Base-by-base conservation (phyloP, 1,140 invertebrate species). In the Phymastichus coffea region DNA sequence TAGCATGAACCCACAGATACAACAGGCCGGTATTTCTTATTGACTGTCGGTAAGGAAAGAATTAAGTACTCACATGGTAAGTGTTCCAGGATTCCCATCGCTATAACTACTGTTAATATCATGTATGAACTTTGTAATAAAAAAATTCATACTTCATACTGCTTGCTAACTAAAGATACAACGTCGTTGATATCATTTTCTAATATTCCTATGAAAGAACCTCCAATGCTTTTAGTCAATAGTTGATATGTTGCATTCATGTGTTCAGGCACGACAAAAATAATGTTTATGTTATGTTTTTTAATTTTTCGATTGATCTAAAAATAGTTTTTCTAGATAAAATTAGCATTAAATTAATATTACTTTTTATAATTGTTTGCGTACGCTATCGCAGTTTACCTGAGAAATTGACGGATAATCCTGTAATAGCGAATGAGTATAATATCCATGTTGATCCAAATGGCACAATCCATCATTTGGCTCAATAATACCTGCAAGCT, bases 391-490 rank as follows among this genome's bases (percentile, higher is more conserved):
- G n/a, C n/a, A 56, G 38, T 66, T 69, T 55, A 82, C 77, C 57
- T 87, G 85, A 47, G 83, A 79, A n/a, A 88, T 78, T 2, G 86
- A 86, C 2, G 87, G 88, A 69, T 89, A 90, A 70, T 90, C 88
- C 70, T 84, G 82, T 38, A 80, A 65, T 14, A 80, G 72, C 30
- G 86, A 85, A 64, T 86, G 76, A 26, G 84, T 88, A 71, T 95
- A 95, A 40, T 81, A 75, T 7, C 84, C 84, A n/a, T 81, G 37
- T 26, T 76, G 49, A 56, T 88, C 80, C 63, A 93, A 80, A 73
- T 95, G 91, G 68, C 94, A 96, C 37, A 79, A 56, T 7, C 90
- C 91, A 76, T 95, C 93, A 71, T 95, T 94, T 0, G 93, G 93
- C 64, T 87, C 85, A 12, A 93, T 83, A 60, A 95, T 90, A 14